A percentile compares a stretch with the other conserved stretches of the same genome.
Conservation (phyloP, 2,888 invertebrate genomes). For the Bhutanitis thaidina region DNA sequence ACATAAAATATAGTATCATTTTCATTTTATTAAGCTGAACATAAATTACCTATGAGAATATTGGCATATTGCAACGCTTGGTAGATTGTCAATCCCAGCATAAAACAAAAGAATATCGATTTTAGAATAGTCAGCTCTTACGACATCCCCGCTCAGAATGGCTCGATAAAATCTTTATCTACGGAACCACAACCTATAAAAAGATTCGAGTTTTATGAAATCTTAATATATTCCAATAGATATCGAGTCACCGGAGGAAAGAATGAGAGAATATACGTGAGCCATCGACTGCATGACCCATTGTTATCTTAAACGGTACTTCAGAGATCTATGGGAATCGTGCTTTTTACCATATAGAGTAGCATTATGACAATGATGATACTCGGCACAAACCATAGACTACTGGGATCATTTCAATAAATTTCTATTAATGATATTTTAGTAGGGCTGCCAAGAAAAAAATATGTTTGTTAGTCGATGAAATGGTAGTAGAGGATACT, state of each 20-base stretch:
- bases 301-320: slow-evolving; percentile 19
- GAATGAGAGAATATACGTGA: slow-evolving; percentile 11
- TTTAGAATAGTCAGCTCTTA: no score
- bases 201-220: not conserved
- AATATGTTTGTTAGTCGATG: no score
- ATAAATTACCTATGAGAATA: no score
- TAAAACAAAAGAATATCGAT: no score
- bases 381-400: not conserved
- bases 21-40: no score
- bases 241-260: slow-evolving; percentile 10
- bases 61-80: no score
- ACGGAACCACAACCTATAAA: not conserved
- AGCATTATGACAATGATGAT: not conserved
- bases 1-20: no score
- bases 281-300: slow-evolving; percentile 13
- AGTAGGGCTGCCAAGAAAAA: not conserved
- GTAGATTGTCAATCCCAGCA: no score
- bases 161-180: not conserved
- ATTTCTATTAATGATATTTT: not conserved
- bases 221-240: slow-evolving; percentile 16
- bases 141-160: no score
- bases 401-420: slow-evolving; percentile 4
- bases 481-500: no score
- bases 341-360: slow-evolving; percentile 7
- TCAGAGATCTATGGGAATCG: slow-evolving; percentile 12